A percentile compares a stretch with the other conserved stretches of the same genome.
These are phyloP conservation scores for Latrodectus hesperus DNA, from an alignment of 2,888 invertebrate genomes.

Conservation along the genomic window DNA sequence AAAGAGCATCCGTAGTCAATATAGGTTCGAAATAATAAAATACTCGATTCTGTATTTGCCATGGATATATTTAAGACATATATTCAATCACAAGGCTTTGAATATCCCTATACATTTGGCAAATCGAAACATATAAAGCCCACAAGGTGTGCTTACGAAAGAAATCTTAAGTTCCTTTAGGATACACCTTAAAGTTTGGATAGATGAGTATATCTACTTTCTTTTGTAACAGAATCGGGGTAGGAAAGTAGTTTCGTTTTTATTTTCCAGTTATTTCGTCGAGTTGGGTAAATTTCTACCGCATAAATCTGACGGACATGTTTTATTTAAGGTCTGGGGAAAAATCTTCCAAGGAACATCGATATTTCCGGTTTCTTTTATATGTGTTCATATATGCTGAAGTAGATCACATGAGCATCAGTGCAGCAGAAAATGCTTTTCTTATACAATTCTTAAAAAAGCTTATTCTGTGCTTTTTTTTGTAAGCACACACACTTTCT, in stretches of 20 bases:
- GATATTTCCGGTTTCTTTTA: conserved; percentile 17
- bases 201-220: too few relatives aligned
- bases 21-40: too few relatives aligned
- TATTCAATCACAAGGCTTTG: too few relatives aligned
- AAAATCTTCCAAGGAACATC: conserved; percentile 10
- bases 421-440: conserved; percentile 18
- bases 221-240: not conserved
- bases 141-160: too few relatives aligned
- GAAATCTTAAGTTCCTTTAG: too few relatives aligned
- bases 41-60: too few relatives aligned
- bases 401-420: conserved; percentile 22
- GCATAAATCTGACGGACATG: conserved; percentile 36
- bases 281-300: conserved; percentile 11
- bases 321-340: conserved; percentile 49
- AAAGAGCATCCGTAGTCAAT: too few relatives aligned
- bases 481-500: conserved; percentile 11
- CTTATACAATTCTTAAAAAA: conserved; percentile 23
- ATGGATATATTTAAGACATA: too few relatives aligned
- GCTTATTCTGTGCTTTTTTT: conserved; percentile 11
- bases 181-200: too few relatives aligned
- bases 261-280: not conserved
- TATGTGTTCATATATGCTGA: conserved; percentile 2
- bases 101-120: too few relatives aligned
- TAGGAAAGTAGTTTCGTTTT: not conserved
- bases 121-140: too few relatives aligned